phyloP scores from a whole-genome alignment of 2,797 vertebrate species.

The Furcifer pardalis region DNA sequence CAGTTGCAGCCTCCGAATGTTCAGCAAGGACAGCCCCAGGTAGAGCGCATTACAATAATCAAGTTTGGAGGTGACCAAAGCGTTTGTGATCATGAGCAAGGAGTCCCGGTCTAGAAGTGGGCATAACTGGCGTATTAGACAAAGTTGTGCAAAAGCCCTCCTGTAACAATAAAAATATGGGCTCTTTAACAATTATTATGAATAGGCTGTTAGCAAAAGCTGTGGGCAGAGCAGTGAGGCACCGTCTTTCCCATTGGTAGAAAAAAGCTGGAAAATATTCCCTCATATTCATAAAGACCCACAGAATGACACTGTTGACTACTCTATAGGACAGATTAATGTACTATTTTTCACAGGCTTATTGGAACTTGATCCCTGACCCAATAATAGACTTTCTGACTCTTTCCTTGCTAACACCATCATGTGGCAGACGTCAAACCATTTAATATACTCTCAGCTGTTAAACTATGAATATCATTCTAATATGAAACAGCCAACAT shows the following conservation, averaged over 20 bases:
- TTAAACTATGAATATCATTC: constrained; percentile 1
- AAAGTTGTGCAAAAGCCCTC: too few species aligned
- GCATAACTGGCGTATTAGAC: too few species aligned
- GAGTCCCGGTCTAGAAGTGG: too few species aligned
- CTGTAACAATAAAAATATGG: too few species aligned
- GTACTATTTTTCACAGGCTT: constrained; percentile 15
- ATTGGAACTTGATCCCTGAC: constrained; percentile 25
- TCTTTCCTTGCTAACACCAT: constrained; percentile 6
- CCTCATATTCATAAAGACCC: background rate
- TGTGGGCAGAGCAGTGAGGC: background rate
- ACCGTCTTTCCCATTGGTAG: background rate
- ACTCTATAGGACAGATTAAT: constrained; percentile 7
- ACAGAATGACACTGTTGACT: background rate
- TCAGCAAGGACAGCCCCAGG: too few species aligned
- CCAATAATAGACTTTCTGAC: constrained; percentile 15
- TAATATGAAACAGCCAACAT: constrained; percentile 3
- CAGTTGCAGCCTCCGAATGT: too few species aligned
- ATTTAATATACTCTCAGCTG: background rate
- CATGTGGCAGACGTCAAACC: constrained; percentile 18
- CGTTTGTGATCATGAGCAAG: too few species aligned
- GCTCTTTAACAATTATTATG: background rate
- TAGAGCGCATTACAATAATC: too few species aligned
- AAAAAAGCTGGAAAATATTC: background rate
- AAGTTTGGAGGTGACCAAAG: too few species aligned
- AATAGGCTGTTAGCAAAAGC: background rate